Conservation (phyloP, 2,797 vertebrate species). For the Syndactyla subalaris region DNA sequence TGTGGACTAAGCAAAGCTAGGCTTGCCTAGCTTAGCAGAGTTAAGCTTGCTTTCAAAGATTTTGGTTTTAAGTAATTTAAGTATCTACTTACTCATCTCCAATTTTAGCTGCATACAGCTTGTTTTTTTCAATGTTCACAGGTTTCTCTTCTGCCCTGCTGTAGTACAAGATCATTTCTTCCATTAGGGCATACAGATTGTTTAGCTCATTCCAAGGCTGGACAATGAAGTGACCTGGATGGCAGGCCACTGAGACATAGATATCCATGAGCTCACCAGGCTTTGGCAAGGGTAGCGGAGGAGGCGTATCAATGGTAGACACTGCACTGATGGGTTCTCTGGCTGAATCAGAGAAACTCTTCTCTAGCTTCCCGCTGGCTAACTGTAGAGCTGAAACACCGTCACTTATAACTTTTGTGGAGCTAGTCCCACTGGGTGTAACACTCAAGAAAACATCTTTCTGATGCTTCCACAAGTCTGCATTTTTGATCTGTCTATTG, state of each 20-base stretch:
- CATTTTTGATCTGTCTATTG: slow-evolving; percentile 84
- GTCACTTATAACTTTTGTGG: slow-evolving; percentile 15
- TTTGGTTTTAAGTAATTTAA: not conserved
- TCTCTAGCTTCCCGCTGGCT: slow-evolving; percentile 32
- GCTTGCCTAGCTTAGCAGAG: not conserved
- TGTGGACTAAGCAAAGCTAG: not conserved
- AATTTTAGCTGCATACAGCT: slow-evolving; percentile 90
- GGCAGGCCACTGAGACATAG: slow-evolving; percentile 89
- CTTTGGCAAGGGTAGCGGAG: slow-evolving; percentile 82
- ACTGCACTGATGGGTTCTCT: slow-evolving; percentile 18
- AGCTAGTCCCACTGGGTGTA: not conserved
- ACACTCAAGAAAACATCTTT: slow-evolving; percentile 84
- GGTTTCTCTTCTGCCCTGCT: slow-evolving; percentile 78
- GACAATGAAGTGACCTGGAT: slow-evolving; percentile 93
- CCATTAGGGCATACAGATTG: slow-evolving; percentile 91
- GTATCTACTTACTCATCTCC: slow-evolving; percentile 85
- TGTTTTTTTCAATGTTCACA: slow-evolving; percentile 80
- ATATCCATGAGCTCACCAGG: slow-evolving; percentile 89
- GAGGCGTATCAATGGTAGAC: slow-evolving; percentile 75
- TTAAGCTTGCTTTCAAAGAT: not conserved
- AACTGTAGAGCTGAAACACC: not conserved
- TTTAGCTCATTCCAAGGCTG: slow-evolving; percentile 93
- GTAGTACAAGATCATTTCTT: slow-evolving; percentile 94
- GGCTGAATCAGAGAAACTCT: slow-evolving; percentile 14
- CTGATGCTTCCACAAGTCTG: slow-evolving; percentile 86